These are phyloP conservation scores for Antennarius striatus DNA, from an alignment of 2,113 vertebrate species.

Conservation along the genomic window DNA sequence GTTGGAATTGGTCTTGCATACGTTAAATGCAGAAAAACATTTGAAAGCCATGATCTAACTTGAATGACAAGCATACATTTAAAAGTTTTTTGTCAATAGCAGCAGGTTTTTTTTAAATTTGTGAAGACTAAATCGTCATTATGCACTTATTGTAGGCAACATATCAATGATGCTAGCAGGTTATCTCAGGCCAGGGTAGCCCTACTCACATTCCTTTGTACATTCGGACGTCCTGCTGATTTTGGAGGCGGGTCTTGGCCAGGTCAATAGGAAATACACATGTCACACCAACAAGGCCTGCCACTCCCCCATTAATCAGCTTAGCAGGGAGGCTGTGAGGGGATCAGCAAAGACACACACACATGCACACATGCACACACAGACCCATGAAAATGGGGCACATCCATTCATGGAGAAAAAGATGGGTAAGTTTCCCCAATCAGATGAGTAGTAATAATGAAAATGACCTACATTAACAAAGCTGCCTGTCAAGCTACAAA, in stretches of 20 bases:
- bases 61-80: too few relatives aligned
- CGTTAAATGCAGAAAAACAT: too few relatives aligned
- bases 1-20: too few relatives aligned
- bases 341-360: slow-evolving; percentile 54
- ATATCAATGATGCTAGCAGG: slow-evolving; percentile 8
- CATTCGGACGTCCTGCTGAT: slow-evolving; percentile 84
- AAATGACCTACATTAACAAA: slow-evolving; percentile 4
- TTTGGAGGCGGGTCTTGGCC: slow-evolving; percentile 91
- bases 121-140: too few relatives aligned
- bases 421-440: not conserved
- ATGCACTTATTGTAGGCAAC: not conserved
- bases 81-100: too few relatives aligned
- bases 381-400: slow-evolving; percentile 30
- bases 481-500: slow-evolving; percentile 4
- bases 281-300: slow-evolving; percentile 89
- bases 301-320: slow-evolving; percentile 90
- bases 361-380: slow-evolving; percentile 28
- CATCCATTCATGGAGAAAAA: slow-evolving; percentile 13
- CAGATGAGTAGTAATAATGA: not conserved
- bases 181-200: slow-evolving; percentile 5
- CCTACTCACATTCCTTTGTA: slow-evolving; percentile 88
- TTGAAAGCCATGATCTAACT: too few relatives aligned
- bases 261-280: slow-evolving; percentile 92
- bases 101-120: too few relatives aligned
- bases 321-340: slow-evolving; percentile 83